Evolutionary conservation across 2,888 invertebrate genomes (phyloP), one percentile per base, ranked within the genome.

Genomic region (Spicauda simplicius): DNA sequence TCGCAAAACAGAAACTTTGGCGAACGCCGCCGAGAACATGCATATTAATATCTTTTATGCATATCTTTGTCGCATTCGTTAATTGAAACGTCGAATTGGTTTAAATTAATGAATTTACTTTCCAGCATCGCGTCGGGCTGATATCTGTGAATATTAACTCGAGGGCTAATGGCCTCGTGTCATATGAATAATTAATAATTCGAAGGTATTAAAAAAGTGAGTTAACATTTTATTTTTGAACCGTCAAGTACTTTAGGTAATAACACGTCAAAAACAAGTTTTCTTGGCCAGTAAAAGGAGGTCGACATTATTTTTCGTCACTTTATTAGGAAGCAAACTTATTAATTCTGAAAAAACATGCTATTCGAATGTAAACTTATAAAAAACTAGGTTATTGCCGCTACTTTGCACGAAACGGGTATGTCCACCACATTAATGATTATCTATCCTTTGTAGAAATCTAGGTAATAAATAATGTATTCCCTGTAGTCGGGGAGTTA

Each of bases 1-100:
- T 37, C 16, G 8, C 48, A 7, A 48, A 25, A 20, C 25, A 53
- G n/a, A 48, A 59, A 48, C 59, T 59, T 59, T 30, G 59, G 37
- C 12, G 37, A 37, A 1, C 33, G 33, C 6, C 25, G 25, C 19
- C 61, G 33, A 37, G 33, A 65, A 30, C 54, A 59, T 65, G 45
- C 65, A 65, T 65, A 65, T 65, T 59, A 65, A 65, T 65, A 25
- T 65, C 58, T 58, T 59, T 64, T 59, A 65, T 65, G 65, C 65
- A 59, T 65, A 65, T 65, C 65, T 65, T 54, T 59, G 65, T 59
- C 59, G 65, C 59, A 59, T 59, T 65, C 65, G 59, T 65, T 65
- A 65, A 65, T 65, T 65, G 59, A 65, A 65, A 65, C 54, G 65
- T 65, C 65, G 65, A 65, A 65, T 65, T 65, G 65, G 58, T 65